Evolutionary conservation across 1,140 invertebrate genomes (phyloP).

Genomic region (Eupristina koningsbergeri): DNA sequence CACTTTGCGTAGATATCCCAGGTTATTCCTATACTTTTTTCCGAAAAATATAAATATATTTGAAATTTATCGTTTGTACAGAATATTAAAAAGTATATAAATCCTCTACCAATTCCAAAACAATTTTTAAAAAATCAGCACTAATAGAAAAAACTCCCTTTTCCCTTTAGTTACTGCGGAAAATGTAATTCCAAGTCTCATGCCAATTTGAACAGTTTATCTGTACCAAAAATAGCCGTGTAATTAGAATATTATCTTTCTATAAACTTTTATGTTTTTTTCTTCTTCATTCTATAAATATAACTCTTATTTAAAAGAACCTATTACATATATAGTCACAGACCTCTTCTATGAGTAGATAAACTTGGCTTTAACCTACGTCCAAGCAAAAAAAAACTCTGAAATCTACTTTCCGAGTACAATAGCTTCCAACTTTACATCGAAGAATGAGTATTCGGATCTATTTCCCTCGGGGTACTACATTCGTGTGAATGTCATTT

Average conservation of each 20-base stretch:
- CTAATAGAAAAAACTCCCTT: too few relatives aligned
- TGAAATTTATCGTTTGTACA: background rate
- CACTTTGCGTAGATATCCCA: background rate
- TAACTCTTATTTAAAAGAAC: constrained; percentile 12
- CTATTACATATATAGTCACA: background rate
- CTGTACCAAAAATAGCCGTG: too few relatives aligned
- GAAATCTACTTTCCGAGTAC: constrained; percentile 49
- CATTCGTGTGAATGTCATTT: background rate
- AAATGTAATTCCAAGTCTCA: too few relatives aligned
- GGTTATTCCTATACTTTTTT: background rate
- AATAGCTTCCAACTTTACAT: constrained; percentile 52
- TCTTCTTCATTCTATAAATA: background rate
- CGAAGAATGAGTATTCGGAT: constrained; percentile 35
- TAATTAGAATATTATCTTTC: too few relatives aligned
- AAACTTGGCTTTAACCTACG: constrained; percentile 23
- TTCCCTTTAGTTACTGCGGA: too few relatives aligned
- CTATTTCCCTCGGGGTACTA: constrained; percentile 47
- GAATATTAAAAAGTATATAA: too few relatives aligned
- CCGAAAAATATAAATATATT: background rate
- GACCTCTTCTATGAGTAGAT: constrained; percentile 32
- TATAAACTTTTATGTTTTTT: background rate
- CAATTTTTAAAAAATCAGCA: too few relatives aligned
- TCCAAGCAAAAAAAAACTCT: constrained; percentile 45
- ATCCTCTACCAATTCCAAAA: too few relatives aligned
- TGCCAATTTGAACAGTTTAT: too few relatives aligned